Conservation (phyloP, 2,797 vertebrate species). For the Coccyzus lansbergi region DNA sequence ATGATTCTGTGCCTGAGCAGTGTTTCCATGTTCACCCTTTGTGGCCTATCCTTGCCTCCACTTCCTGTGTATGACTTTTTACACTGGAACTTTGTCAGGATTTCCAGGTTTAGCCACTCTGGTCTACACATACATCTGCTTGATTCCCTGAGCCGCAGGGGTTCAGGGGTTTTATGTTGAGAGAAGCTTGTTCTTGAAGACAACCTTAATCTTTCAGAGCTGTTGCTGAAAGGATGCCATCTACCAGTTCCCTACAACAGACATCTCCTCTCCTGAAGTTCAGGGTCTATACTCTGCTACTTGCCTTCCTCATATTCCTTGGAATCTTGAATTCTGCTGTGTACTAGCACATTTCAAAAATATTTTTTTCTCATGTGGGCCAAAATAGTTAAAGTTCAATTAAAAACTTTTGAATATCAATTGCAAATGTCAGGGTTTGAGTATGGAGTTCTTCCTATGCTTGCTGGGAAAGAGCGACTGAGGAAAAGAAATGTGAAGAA, state of each 20-base stretch:
- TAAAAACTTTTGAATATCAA: neutral
- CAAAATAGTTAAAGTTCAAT: neutral
- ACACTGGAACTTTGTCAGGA: neutral
- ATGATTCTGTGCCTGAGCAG: neutral
- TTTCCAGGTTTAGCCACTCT: neutral
- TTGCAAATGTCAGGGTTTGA: neutral
- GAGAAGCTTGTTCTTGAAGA: neutral
- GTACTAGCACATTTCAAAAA: neutral
- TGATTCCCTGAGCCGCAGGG: neutral
- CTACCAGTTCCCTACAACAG: neutral
- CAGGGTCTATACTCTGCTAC: neutral
- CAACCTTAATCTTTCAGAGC: neutral
- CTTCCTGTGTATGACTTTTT: neutral
- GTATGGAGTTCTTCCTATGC: neutral
- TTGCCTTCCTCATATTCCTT: neutral
- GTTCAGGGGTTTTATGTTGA: neutral
- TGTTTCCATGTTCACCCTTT: accelerated
- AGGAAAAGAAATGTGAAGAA: neutral
- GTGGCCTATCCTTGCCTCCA: neutral
- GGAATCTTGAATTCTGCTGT: neutral
- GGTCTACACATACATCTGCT: neutral
- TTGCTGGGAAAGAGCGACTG: neutral
- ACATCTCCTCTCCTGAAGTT: neutral
- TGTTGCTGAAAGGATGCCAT: neutral
- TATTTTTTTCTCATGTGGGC: neutral